Conservation (phyloP, 1,140 invertebrate genomes). For the Leptinotarsa lineolata region DNA sequence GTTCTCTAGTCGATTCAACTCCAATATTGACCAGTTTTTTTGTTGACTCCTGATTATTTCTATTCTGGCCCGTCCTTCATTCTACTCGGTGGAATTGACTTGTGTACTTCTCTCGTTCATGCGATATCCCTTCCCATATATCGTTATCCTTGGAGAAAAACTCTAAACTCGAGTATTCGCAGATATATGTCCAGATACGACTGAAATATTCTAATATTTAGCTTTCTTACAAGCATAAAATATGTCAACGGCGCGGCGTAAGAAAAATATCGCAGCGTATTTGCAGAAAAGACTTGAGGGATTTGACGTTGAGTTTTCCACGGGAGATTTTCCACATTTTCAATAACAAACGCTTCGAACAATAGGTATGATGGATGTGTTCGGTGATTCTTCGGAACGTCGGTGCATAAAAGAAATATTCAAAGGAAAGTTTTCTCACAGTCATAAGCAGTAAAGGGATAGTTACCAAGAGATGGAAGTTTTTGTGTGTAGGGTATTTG, state of each 20-base stretch:
- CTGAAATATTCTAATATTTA: constrained; percentile 4
- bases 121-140: neutral
- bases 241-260: neutral
- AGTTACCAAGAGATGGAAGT: too few relatives aligned
- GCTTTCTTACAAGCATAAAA: constrained; percentile 6
- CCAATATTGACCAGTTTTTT: too few relatives aligned
- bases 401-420: neutral
- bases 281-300: neutral
- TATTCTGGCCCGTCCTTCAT: neutral
- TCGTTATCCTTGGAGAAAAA: constrained; percentile 1
- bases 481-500: too few relatives aligned
- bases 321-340: neutral
- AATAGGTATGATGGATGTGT: constrained; percentile 8
- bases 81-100: neutral
- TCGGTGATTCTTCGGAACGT: constrained; percentile 4
- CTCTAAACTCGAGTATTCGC: neutral
- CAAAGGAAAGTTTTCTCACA: too few relatives aligned
- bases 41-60: too few relatives aligned
- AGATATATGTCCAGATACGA: constrained; percentile 5
- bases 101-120: neutral
- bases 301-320: constrained; percentile 8
- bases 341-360: constrained; percentile 3
- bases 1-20: too few relatives aligned
- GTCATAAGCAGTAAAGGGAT: too few relatives aligned
- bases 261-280: neutral